Evolutionary conservation across 2,888 invertebrate genomes (phyloP).

Genomic region (Seira sanloemensis): DNA sequence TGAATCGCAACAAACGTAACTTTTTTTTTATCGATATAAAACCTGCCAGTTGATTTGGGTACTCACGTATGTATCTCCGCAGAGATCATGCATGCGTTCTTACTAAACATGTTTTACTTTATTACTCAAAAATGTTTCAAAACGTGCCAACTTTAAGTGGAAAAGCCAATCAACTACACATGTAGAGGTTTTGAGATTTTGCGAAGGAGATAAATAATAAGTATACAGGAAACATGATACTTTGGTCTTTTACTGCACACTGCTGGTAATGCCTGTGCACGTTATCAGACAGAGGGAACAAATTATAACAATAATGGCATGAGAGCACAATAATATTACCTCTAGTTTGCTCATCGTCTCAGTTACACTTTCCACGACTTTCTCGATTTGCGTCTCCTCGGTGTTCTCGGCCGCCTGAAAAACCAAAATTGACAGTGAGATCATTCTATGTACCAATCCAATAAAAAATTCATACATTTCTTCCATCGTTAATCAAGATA

Average conservation of each 20-base stretch:
- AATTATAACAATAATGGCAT: too few relatives aligned
- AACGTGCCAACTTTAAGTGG: slow-evolving; percentile 55
- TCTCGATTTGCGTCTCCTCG: slow-evolving; percentile 47
- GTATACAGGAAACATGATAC: neutral
- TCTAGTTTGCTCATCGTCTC: slow-evolving; percentile 58
- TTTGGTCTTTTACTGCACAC: too few relatives aligned
- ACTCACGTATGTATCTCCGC: neutral
- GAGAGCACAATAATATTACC: too few relatives aligned
- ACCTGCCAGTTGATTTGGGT: slow-evolving; percentile 3
- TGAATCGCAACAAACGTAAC: neutral
- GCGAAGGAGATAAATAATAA: slow-evolving; percentile 34
- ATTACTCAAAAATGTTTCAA: slow-evolving; percentile 19
- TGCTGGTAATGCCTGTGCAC: too few relatives aligned
- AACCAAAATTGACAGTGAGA: too few relatives aligned
- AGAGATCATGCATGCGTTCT: neutral
- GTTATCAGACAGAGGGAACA: too few relatives aligned
- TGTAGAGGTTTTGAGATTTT: slow-evolving; percentile 31
- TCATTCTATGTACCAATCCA: too few relatives aligned
- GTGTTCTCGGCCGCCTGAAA: slow-evolving; percentile 56
- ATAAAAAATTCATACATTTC: too few relatives aligned
- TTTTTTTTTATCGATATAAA: neutral
- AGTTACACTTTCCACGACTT: slow-evolving; percentile 57
- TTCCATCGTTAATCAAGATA: slow-evolving; percentile 28
- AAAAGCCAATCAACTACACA: slow-evolving; percentile 40
- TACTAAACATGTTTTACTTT: slow-evolving; percentile 16